Evolutionary conservation across 2,797 vertebrate species (phyloP).

Genomic region (Enteromius mattozi): DNA sequence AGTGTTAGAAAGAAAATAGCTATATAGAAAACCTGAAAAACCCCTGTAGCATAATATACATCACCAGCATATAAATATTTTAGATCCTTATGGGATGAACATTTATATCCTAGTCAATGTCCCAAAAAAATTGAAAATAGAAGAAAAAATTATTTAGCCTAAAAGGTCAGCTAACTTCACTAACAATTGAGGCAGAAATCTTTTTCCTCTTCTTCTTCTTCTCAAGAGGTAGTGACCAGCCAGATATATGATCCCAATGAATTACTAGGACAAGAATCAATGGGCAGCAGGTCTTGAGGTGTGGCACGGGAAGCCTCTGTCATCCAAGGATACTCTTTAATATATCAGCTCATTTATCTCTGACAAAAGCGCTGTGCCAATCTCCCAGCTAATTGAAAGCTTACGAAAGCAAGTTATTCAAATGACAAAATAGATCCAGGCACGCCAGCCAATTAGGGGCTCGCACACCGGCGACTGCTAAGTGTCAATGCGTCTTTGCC

Average conservation of each 20-base stretch:
- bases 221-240: constrained; percentile 72
- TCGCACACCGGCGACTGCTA: constrained; percentile 27
- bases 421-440: constrained; percentile 80
- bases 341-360: constrained; percentile 84
- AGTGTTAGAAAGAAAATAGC: background rate
- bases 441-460: constrained; percentile 60
- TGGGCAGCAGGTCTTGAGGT: constrained; percentile 82
- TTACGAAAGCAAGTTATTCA: constrained; percentile 84
- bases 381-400: constrained; percentile 83
- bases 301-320: constrained; percentile 80
- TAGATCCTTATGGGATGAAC: background rate
- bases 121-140: constrained; percentile 34
- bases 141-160: constrained; percentile 70
- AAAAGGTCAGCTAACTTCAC: constrained; percentile 83
- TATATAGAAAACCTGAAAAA: background rate
- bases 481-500: constrained; percentile 55
- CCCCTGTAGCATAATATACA: background rate
- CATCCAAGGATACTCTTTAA: constrained; percentile 82
- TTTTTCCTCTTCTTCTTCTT: constrained; percentile 76
- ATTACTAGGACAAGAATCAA: constrained; percentile 81
- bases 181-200: constrained; percentile 78
- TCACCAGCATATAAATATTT: background rate
- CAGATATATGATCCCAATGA: constrained; percentile 82
- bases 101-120: constrained; percentile 5
- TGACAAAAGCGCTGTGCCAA: constrained; percentile 73